Base-by-base conservation (phyloP, 2,113 vertebrate species). In the Pungitius pungitius region DNA sequence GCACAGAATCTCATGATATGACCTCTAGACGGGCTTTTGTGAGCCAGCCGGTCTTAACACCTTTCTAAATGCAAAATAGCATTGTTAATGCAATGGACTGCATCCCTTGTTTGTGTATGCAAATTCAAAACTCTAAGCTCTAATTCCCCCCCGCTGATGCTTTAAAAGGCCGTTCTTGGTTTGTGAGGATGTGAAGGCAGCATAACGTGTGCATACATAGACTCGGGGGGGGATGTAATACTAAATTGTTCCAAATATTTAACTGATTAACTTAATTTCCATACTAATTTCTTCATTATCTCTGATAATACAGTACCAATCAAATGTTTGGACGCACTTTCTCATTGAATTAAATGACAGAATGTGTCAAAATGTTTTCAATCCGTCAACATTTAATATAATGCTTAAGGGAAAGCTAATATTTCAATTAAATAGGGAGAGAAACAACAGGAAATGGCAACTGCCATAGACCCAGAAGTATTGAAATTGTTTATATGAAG, bases 21-120 rank as follows among this genome's bases (percentile, higher is more conserved):
- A 88, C 87, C 91, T 91, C 86, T 43, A 88, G 77, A 89, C 83
- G 77, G 69, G 81, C 65, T 27, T 75, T 68, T 72, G 67, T 58
- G 73, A 73, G 88, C 77, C 70, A 74, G 79, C 76, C 59, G 70
- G 71, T 86, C 76, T 88, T 88, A 87, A 80, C 89, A 90, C 84
- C 88, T 90, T 87, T 90, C 90, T 91, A 91, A 91, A 92, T 90
- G 87, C 89, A 89, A 91, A 91, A 89, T 89, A 90, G 85, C 79
- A 69, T 85, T 71, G 69, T 83, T 88, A 73, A 78, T 85, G 82
- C 86, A 72, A 80, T 74, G 77, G 80, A 76, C 75, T 72, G 77
- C 71, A 56, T 75, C 66, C 57, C 73, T 84, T 88, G 85, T 89
- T 91, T 89, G 87, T 86, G 81, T 82, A 86, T 90, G 87, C 84